These are phyloP conservation scores for Dynastes maya DNA, from an alignment of 2,888 invertebrate species.

Conservation along the genomic window DNA sequence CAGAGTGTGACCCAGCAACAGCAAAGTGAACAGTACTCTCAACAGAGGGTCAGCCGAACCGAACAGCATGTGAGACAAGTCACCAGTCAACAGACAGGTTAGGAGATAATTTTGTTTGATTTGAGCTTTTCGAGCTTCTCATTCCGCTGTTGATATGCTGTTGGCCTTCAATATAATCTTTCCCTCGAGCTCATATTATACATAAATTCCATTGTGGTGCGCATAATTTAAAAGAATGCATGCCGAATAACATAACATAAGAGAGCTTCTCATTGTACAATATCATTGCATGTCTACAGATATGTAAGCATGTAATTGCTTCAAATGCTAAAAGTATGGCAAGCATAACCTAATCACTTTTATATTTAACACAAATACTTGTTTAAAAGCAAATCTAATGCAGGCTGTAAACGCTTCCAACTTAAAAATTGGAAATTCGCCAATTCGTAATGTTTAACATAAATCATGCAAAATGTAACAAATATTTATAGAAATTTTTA, in stretches of 20 bases:
- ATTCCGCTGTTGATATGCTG: slow-evolving; percentile 43
- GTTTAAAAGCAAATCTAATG: slow-evolving; percentile 8
- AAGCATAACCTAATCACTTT: background rate
- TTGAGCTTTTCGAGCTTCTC: slow-evolving; percentile 47
- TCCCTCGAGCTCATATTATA: background rate
- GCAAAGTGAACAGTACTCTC: slow-evolving; percentile 71
- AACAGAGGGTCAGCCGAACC: slow-evolving; percentile 78
- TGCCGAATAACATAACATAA: slow-evolving; percentile 22
- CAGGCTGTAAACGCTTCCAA: slow-evolving; percentile 22
- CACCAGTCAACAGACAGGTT: slow-evolving; percentile 81
- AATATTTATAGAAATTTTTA: slow-evolving; percentile 40
- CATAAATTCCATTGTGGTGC: slow-evolving; percentile 10
- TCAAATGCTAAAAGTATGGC: slow-evolving; percentile 8
- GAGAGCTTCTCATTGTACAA: slow-evolving; percentile 40
- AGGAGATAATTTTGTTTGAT: slow-evolving; percentile 56
- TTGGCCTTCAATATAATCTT: slow-evolving; percentile 30
- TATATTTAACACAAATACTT: slow-evolving; percentile 24
- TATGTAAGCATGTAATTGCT: slow-evolving; percentile 18
- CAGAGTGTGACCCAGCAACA: slow-evolving; percentile 71
- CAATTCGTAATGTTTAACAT: slow-evolving; percentile 29
- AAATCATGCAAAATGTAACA: slow-evolving; percentile 38
- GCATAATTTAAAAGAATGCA: slow-evolving; percentile 20
- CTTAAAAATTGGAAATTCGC: slow-evolving; percentile 30
- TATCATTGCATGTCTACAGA: slow-evolving; percentile 44
- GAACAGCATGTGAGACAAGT: slow-evolving; percentile 87